Base-by-base conservation (phyloP, 1,140 invertebrate genomes). In the Cepaea nemoralis region DNA sequence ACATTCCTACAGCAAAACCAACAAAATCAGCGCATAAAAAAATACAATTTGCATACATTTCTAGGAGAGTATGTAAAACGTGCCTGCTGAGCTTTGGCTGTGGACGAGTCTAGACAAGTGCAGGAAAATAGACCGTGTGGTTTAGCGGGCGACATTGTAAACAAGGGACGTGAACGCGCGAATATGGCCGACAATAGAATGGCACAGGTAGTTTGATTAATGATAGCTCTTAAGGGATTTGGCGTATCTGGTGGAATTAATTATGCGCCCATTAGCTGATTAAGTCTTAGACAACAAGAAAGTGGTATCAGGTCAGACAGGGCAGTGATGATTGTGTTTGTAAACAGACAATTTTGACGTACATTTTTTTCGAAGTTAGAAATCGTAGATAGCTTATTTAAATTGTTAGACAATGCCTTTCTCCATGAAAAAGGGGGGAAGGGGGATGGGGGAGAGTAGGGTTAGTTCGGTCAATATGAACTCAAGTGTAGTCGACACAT, bases 161-260 rank as follows among this genome's bases (percentile, higher is more conserved):
- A 27, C 6, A 6, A 31, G 19, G 3, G 33, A 10, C 27, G n/a
- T 19, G 6, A 31, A 63, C 2, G 59, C n/a, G 0, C 22, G 27
- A 31, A 31, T 5, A 31, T 1, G 5, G 59, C n/a, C 10, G n/a
- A 63, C 59, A 63, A 63, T 63, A 63, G 59, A 63, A 27, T 31
- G n/a, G 35, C 37, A 31, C 59, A 63, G 59, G 59, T 63, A 63
- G 59, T 31, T 63, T 63, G 31, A 63, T 63, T 63, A 27, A 31
- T 31, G 59, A 63, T 63, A 31, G n/a, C 33, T 63, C 33, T 6
- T 31, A 5, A 3, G 50, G 22, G 50, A 55, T 55, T 55, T 55
- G 35, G 2, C 8, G 50, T 55, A 55, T 8, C 50, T 55, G 50
- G 16, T 24, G 50, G 8, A 8, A 55, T 22, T 14, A 55, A 55